Evolutionary conservation across 2,797 vertebrate genomes (phyloP).

Genomic region (Halcyon leucocephala): DNA sequence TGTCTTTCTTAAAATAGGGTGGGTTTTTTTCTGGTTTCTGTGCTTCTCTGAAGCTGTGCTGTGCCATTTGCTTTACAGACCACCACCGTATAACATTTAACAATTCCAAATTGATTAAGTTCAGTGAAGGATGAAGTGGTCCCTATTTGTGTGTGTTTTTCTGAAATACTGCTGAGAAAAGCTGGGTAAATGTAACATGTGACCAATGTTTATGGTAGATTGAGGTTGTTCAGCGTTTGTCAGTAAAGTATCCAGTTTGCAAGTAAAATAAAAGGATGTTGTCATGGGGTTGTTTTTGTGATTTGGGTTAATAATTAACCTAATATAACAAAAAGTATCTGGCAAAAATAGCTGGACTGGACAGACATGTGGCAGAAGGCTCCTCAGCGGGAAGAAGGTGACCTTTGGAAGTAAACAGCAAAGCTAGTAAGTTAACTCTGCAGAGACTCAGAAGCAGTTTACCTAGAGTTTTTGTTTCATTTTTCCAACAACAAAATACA

Average conservation of each 20-base stretch:
- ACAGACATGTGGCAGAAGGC: not conserved
- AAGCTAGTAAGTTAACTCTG: not conserved
- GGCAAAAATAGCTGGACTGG: not conserved
- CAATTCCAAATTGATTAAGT: not conserved
- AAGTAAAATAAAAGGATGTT: constrained; percentile 30
- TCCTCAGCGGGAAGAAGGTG: not conserved
- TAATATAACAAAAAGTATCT: not conserved
- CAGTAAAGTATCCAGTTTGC: not conserved
- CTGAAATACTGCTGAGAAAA: constrained; percentile 14
- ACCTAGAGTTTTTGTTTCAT: not conserved
- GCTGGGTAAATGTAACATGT: constrained; percentile 7
- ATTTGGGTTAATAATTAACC: constrained; percentile 41
- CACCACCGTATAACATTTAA: not conserved
- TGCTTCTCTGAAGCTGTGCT: not conserved
- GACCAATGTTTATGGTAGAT: constrained; percentile 15
- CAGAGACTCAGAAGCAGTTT: not conserved
- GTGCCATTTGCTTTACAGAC: not conserved
- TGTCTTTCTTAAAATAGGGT: not conserved
- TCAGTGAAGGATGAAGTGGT: constrained; percentile 11
- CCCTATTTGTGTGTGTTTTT: not conserved
- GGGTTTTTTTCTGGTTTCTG: not conserved
- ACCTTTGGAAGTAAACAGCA: not conserved
- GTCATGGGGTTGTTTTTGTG: constrained; percentile 19
- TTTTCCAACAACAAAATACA: not conserved
- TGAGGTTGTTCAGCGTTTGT: constrained; percentile 28